Conservation (phyloP, 2,797 vertebrate genomes). For the Pachyuromys duprasi region DNA sequence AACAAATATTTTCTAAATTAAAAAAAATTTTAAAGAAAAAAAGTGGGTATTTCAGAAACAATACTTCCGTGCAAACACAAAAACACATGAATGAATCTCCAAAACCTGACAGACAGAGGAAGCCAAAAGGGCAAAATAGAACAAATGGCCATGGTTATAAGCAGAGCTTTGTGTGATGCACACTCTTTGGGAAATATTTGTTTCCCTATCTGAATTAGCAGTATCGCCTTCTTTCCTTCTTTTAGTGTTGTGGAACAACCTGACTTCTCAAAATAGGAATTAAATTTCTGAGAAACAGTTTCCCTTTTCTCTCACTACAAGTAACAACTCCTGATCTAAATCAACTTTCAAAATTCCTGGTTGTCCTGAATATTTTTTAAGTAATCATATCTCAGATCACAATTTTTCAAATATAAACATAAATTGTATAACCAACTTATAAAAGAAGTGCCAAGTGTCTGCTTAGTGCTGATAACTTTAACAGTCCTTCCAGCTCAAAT, state of each 20-base stretch:
- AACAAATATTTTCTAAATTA: background rate
- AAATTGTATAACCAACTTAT: background rate
- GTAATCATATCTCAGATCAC: background rate
- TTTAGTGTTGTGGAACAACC: conserved; percentile 14
- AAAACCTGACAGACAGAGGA: conserved; percentile 34
- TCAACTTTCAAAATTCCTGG: background rate
- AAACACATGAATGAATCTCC: background rate
- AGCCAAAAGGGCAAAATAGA: background rate
- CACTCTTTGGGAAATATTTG: background rate
- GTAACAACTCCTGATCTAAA: conserved; percentile 33
- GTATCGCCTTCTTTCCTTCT: background rate
- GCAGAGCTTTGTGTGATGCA: background rate
- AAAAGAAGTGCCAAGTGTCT: background rate
- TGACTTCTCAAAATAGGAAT: conserved; percentile 50
- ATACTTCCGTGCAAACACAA: background rate
- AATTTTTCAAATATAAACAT: conserved; percentile 14
- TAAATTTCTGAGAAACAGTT: background rate
- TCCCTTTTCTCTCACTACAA: background rate
- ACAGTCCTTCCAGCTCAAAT: background rate
- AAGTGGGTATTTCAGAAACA: background rate
- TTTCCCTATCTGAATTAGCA: conserved; percentile 39
- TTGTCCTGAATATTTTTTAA: background rate
- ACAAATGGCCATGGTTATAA: conserved; percentile 27
- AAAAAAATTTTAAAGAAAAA: background rate
- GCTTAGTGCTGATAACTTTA: background rate